Base-by-base conservation (phyloP, 2,113 vertebrate species). In the Cathartes aura region DNA sequence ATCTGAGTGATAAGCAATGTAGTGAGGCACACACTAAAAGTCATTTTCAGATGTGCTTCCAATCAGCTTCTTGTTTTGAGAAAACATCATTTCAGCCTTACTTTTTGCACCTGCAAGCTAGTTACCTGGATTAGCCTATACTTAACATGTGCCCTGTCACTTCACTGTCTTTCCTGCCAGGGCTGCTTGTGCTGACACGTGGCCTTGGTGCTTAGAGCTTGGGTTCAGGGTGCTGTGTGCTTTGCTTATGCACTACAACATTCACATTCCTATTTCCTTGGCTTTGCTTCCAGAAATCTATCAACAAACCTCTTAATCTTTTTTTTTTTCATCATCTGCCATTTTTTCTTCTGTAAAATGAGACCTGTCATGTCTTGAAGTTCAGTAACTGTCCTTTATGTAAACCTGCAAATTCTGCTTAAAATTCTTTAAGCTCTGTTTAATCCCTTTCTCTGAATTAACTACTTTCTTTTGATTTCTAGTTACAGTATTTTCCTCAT, bases 221-320 rank as follows among this genome's bases (percentile, higher is more conserved):
- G 1, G 67, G n/a, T 3, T 91, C 10, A 7, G 18, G 7, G 7
- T 34, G 12, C 5, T 83, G 21, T 0, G 2, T 9, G 3, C 6
- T 71, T 74, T 92, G 8, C 6, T 73, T 55, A 10, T 26, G 15
- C 0, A 0, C 66, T 47, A 2, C 8, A 63, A 8, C 4, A 8
- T 23, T 56, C 8, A 8, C 4, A 2, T 52, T 75, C 15, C 10
- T n/a, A 3, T 63, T 86, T 76, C 32, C 15, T 67, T 81, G 16
- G 32, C 8, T 71, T 88, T 86, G 27, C 9, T 45, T 95, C 24
- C 5, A 55, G 24, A 87, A 82, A 42, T 42, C 10, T 62, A n/a
- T 72, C 21, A 42, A 32, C 15, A 81, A 73, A 38, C 2, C 3
- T 53, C 22, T 62, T 60, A 10, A 6, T 55, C 4, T 16, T 34